Evolutionary conservation across 2,888 invertebrate genomes (phyloP), one percentile per base, ranked within the genome.

Genomic region (Orthosia gracilis): DNA sequence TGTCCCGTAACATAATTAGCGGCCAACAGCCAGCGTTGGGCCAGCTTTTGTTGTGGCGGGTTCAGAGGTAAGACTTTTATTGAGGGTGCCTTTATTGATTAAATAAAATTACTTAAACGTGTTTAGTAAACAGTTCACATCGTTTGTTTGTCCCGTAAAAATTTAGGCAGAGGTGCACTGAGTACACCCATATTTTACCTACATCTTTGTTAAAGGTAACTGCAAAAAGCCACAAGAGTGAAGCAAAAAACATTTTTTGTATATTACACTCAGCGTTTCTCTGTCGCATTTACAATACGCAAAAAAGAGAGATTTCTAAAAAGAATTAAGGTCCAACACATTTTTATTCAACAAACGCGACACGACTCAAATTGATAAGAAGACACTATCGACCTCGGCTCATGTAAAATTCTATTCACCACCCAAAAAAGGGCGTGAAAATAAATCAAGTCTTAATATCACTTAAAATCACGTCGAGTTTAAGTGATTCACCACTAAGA

Each of bases 1-100:
- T 7, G 9, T 40, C 40, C 1, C 40, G 40, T n/a, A n/a, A n/a
- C n/a, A 86, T 88, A 88, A 72, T 76, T 77, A 76, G 80, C 64
- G 45, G 62, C 71, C 74, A 81, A 82, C 26, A 31, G 49, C 80
- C 84, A 83, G 78, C 7, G 57, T 78, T 73, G 62, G 76, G 49
- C 73, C 76, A 85, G 83, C 68, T 73, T 85, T 83, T 80, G 80
- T 68, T n/a, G 55, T 40, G 71, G 66, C 18, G 62, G 26, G 58
- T 54, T 57, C 73, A 78, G 77, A 77, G 45, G 59, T 13, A 18
- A 64, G 72, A 76, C 64, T 64, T 67, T 62, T 62, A 40, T 67
- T n/a, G 0, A 13, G 4, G 7, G 2, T 47, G 3, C 18, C 31
- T 52, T 4, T 21, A 21, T 73, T 59, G 26, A 4, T 9, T 18